These are phyloP conservation scores for Chionis minor DNA, from an alignment of 2,113 vertebrate species.

Conservation along the genomic window DNA sequence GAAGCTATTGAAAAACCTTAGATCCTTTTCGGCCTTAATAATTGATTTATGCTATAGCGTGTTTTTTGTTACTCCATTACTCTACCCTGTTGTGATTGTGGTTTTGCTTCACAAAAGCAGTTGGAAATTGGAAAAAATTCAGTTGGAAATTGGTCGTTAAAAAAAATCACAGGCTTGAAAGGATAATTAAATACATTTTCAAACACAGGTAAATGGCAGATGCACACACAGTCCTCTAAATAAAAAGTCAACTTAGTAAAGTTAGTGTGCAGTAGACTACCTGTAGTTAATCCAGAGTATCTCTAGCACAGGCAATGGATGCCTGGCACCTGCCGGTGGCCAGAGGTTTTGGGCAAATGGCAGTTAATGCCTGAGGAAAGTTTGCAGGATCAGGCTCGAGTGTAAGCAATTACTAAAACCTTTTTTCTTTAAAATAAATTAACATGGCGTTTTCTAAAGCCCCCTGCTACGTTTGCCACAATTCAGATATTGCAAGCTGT, in stretches of 20 bases:
- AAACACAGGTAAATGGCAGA: not conserved
- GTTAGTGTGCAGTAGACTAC: not conserved
- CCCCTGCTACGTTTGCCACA: not conserved
- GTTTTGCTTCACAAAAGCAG: too few relatives aligned
- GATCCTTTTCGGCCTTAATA: not conserved
- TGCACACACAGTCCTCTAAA: not conserved
- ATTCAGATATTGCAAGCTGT: not conserved
- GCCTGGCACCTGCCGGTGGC: not conserved
- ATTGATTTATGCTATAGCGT: not conserved
- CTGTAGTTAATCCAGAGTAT: not conserved
- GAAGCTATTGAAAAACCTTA: not conserved
- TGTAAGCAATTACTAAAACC: not conserved
- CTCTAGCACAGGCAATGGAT: not conserved
- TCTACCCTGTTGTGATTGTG: not conserved
- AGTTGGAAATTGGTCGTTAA: not conserved
- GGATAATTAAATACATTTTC: not conserved
- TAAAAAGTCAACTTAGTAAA: not conserved
- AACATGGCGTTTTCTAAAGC: not conserved
- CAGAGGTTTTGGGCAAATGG: not conserved
- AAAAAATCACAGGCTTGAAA: not conserved
- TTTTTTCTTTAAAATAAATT: not conserved
- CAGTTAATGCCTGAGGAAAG: not conserved
- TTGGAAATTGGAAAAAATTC: too few relatives aligned
- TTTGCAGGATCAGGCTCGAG: not conserved
- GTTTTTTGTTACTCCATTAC: not conserved